Percentiles rank a stretch among this genome's conserved stretches.
phyloP scores from a whole-genome alignment of 2,113 vertebrate genomes.

The Neoarius graeffei region DNA sequence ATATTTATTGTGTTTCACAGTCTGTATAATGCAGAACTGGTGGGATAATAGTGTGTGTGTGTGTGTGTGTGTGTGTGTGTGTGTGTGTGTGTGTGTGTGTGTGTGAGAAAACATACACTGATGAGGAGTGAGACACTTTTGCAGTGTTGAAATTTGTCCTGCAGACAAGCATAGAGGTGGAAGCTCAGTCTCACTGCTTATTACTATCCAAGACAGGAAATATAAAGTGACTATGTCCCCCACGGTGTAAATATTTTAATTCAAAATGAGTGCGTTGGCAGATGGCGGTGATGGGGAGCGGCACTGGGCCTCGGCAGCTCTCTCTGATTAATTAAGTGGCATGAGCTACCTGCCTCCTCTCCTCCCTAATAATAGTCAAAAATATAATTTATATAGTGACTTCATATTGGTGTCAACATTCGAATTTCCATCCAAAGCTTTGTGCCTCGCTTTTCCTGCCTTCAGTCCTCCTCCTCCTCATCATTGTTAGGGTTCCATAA shows the following conservation, averaged over 20 bases:
- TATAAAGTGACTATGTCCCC: slow-evolving; percentile 50
- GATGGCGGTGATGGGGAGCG: slow-evolving; percentile 19
- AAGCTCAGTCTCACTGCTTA: slow-evolving; percentile 23
- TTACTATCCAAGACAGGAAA: slow-evolving; percentile 48
- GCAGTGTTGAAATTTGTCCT: slow-evolving; percentile 34
- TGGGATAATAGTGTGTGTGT: neutral
- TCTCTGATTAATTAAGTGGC: slow-evolving; percentile 45
- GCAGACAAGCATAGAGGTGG: slow-evolving; percentile 34
- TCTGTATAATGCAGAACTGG: neutral
- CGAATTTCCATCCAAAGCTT: neutral
- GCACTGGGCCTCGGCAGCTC: slow-evolving; percentile 11
- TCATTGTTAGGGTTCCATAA: neutral
- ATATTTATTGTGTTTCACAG: neutral
- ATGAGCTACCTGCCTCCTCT: slow-evolving; percentile 25
- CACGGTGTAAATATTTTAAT: slow-evolving; percentile 57
- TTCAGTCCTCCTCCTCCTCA: neutral
- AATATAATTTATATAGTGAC: slow-evolving; percentile 22
- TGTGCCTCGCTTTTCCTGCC: neutral
- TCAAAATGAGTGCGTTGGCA: slow-evolving; percentile 52
- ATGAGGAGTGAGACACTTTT: neutral
- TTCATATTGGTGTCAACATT: neutral
- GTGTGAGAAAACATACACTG: neutral
- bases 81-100: slow-evolving; percentile 10
- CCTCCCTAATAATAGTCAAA: slow-evolving; percentile 34
- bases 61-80: neutral